phyloP scores from a whole-genome alignment of 2,797 vertebrate genomes.

The Pseudochromis fuscus region DNA sequence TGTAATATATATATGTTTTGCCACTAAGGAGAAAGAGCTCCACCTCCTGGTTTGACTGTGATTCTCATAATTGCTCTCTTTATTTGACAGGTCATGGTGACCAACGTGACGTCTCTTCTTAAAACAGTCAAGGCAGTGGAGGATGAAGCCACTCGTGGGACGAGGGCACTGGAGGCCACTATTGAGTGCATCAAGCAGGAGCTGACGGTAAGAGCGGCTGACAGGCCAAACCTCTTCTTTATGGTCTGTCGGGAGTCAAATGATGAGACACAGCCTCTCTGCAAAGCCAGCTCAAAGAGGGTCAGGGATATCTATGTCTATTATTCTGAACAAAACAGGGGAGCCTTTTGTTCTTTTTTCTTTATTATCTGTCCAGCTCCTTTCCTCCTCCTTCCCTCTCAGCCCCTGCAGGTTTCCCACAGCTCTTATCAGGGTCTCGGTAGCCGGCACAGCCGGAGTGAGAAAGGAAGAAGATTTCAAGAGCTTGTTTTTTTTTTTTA shows the following conservation, averaged over 20 bases:
- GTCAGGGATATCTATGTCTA: constrained; percentile 58
- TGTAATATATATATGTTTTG: constrained; percentile 5
- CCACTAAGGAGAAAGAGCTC: constrained; percentile 58
- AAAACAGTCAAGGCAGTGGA: constrained; percentile 99
- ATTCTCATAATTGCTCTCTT: constrained; percentile 33
- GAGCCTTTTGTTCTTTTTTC: constrained; percentile 51
- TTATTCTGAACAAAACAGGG: constrained; percentile 60
- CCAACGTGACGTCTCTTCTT: constrained; percentile 97
- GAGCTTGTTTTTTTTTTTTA: constrained; percentile 54
- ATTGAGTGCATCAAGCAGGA: constrained; percentile 99
- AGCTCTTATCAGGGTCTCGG: constrained; percentile 65
- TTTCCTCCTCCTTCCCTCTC: constrained; percentile 40
- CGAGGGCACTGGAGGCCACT: constrained; percentile 96
- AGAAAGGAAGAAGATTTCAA: constrained; percentile 52
- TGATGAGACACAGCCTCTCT: constrained; percentile 40
- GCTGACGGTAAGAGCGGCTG: constrained; percentile 88
- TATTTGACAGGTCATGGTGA: constrained; percentile 95
- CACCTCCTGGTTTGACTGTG: constrained; percentile 67
- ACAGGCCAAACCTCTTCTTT: constrained; percentile 46
- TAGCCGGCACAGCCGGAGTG: constrained; percentile 50
- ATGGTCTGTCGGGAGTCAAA: constrained; percentile 42
- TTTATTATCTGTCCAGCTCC: constrained; percentile 52
- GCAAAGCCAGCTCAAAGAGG: constrained; percentile 42
- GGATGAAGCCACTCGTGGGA: constrained; percentile 98
- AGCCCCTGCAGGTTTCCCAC: constrained; percentile 61